Base-by-base conservation (phyloP, 2,888 invertebrate genomes). In the Cantharis rustica region DNA sequence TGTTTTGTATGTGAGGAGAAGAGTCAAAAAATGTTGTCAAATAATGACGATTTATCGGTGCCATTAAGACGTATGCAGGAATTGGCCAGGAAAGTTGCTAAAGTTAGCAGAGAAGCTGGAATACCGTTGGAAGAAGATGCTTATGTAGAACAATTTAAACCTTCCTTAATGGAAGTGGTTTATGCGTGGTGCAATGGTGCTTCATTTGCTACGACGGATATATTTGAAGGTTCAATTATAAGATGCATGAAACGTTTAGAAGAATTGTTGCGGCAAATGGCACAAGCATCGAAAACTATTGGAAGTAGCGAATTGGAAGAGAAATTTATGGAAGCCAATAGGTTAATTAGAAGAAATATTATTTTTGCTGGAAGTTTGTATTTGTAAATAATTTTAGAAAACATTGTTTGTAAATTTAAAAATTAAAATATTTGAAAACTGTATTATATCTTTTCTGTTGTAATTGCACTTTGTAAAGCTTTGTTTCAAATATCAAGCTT, bases 361-460 rank as follows among this genome's bases (percentile, higher is more conserved):
- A 96, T 99, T 13, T 99, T 99, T 89, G 99, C 99, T 20, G 98
- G 99, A 75, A 98, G 98, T 88, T 92, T 99, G 72, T 99, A 99
- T 89, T 90, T 98, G 82, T 97, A 91, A 90, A 64, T 47, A 47
- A n/a, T 10, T 68, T 47, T n/a, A 9, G 47, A 26, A 1, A 27
- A 27, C 10, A 27, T 27, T 10, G 10, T 2, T 11, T 23, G 7
- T 23, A 9, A 5, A 20, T 20, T 5, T 20, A 5, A 20, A 17
- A 23, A 23, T 23, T 9, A 23, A 23, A 23, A 23, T 23, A 23
- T 23, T 23, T 23, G 23, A 23, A 23, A 23, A 9, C 23, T 23
- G 23, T 9, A 23, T 23, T 27, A 11, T 27, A 47, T 47, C n/a
- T 47, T 47, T n/a, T 7, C 47, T 1, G 47, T n/a, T 9, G 11